Evolutionary conservation across 2,888 invertebrate species (phyloP), one percentile per base, ranked within the genome.

Genomic region (Tupiocoris notatus): DNA sequence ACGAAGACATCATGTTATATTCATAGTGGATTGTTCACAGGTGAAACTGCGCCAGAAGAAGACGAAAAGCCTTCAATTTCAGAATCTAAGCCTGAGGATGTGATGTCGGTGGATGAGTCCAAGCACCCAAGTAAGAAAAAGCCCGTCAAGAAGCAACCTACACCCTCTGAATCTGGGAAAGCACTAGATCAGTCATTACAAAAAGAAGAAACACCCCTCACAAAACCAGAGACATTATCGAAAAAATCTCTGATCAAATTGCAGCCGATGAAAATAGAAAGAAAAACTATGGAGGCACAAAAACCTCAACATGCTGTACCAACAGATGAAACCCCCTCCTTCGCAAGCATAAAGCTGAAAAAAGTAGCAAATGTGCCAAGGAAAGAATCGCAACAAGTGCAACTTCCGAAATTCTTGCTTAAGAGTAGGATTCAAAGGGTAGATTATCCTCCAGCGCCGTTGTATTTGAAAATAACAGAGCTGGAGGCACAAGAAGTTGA

Each of bases 281-380:
- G 89, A 22, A 87, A 89, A 81, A 87, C 88, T 76, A 77, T 57
- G 82, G 85, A 75, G 83, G 84, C 66, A 85, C 88, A 79, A 22
- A 79, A 81, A 76, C 17, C 85, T 83, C 81, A 84, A 84, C 78
- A 86, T 85, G 86, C 88, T 84, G 88, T 88, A 85, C 85, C 86
- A 61, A 87, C 88, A 83, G 88, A 89, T 85, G 88, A 88, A 22
- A 85, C 86, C 12, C 88, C 91, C 0, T 88, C 88, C 76, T 88
- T 90, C 80, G 88, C 88, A 75, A 87, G 89, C 83, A 84, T 92
- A 1, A 91, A 92, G 84, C 84, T 92, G 2, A 91, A 87, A 81
- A 91, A 90, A 82, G 85, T 87, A 1, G 81, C 84, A 20, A 83
- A 81, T 61, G 81, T 82, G 56, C 81, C 82, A 54, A 84, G 84